phyloP scores from a whole-genome alignment of 2,797 vertebrate species.

The Aeoliscus strigatus region DNA sequence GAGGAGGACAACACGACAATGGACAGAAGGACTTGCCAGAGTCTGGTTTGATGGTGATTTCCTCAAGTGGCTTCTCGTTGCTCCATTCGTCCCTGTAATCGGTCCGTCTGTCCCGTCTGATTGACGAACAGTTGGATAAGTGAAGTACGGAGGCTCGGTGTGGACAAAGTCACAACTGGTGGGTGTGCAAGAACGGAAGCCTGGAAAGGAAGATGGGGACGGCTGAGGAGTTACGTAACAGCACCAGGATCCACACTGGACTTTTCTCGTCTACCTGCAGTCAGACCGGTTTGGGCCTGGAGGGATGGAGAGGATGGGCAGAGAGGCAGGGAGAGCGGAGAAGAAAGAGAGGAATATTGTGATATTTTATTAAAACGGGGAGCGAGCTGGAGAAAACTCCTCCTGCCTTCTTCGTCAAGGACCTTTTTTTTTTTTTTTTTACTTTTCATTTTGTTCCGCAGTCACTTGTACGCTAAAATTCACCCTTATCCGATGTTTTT shows the following conservation, averaged over 20 bases:
- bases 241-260: slow-evolving; percentile 38
- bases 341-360: slow-evolving; percentile 36
- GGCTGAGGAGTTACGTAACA: slow-evolving; percentile 33
- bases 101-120: slow-evolving; percentile 16
- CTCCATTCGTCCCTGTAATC: slow-evolving; percentile 24
- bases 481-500: slow-evolving; percentile 21
- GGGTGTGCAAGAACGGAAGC: slow-evolving; percentile 14
- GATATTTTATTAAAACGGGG: slow-evolving; percentile 71
- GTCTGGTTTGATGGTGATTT: slow-evolving; percentile 21
- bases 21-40: slow-evolving; percentile 38
- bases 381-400: slow-evolving; percentile 54
- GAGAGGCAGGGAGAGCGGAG: slow-evolving; percentile 13
- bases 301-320: slow-evolving; percentile 12
- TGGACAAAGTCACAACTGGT: slow-evolving; percentile 10
- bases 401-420: slow-evolving; percentile 69
- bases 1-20: slow-evolving; percentile 46
- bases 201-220: slow-evolving; percentile 21
- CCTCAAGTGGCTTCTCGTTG: slow-evolving; percentile 7
- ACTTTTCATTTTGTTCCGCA: slow-evolving; percentile 31
- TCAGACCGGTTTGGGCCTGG: slow-evolving; percentile 8
- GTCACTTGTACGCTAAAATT: slow-evolving; percentile 29
- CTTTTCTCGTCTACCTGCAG: slow-evolving; percentile 25
- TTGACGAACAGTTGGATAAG: slow-evolving; percentile 26
- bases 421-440: slow-evolving; percentile 36
- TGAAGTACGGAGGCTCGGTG: slow-evolving; percentile 20